Base-by-base conservation (phyloP, 2,113 vertebrate genomes). In the Glareola pratincola region DNA sequence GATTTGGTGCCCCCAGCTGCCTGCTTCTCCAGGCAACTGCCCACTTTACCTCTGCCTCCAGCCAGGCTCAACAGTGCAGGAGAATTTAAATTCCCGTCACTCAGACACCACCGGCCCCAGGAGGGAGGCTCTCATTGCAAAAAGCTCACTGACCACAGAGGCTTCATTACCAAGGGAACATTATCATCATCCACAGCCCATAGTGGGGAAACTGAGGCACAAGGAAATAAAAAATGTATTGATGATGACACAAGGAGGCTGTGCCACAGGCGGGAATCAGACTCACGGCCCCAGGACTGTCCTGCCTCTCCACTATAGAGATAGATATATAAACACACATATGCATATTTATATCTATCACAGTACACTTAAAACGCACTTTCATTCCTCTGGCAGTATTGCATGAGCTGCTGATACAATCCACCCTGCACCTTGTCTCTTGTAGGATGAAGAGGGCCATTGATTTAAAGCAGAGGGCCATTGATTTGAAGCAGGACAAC, bases 301-400 rank as follows among this genome's bases (percentile, higher is more conserved):
- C 29, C 66, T 85, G 39, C n/a, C 32, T 74, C 53, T 62, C 29
- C 24, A 53, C 12, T 72, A 7, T 10, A 26, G 11, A 69, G 6
- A 27, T 24, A 51, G 16, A 39, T 24, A 51, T 8, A 39, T 1
- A 80, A 34, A 66, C 6, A 41, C 6, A 39, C 0, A 1, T 27
- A 68, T 16, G 5, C 8, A 43, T 45, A 37, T 69, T 66, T 79
- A 23, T 41, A 47, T 39, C 29, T 69, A 45, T 41, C 74, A 68
- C 48, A 69, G 17, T 12, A 41, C 22, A 67, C 39, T 90, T 72
- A 10, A 91, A 87, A 78, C 17, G 15, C 16, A 20, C 56, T 72
- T 67, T 64, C 15, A 60, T 64, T 69, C 43, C 34, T 81, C 74
- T 72, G 50, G 36, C 56, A 82, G 22, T 29, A 30, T 4, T 36